Percentiles rank a stretch among this genome's conserved stretches.
phyloP scores from a whole-genome alignment of 2,113 vertebrate genomes.

The Thymallus thymallus region DNA sequence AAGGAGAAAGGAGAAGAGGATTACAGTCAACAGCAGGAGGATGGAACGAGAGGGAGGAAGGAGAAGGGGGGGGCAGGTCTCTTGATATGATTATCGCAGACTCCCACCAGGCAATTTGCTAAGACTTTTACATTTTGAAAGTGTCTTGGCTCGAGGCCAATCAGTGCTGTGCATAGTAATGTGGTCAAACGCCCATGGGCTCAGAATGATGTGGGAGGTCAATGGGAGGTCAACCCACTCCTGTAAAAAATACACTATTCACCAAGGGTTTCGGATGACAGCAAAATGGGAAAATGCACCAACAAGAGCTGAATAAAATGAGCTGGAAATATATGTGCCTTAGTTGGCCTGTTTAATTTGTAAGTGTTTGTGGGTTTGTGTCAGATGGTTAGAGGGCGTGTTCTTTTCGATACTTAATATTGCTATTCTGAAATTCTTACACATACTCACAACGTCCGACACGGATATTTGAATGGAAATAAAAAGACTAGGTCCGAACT shows the following conservation, averaged over 20 bases:
- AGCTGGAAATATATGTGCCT: constrained; percentile 4
- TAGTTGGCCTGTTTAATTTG: too few relatives aligned
- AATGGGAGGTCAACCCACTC: constrained; percentile 35
- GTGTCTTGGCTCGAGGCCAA: constrained; percentile 46
- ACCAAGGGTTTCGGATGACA: constrained; percentile 29
- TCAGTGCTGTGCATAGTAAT: constrained; percentile 54
- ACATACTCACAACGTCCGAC: constrained; percentile 1
- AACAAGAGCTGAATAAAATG: constrained; percentile 4
- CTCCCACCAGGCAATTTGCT: constrained; percentile 53
- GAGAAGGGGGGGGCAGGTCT: constrained; percentile 31
- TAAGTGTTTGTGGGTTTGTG: neutral
- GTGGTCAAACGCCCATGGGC: constrained; percentile 38
- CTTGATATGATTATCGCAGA: constrained; percentile 57
- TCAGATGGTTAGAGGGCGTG: neutral
- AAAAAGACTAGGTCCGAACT: too few relatives aligned
- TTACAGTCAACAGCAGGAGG: neutral
- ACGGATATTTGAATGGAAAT: neutral
- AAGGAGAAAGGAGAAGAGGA: too few relatives aligned
- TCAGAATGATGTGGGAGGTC: constrained; percentile 45
- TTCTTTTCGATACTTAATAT: neutral
- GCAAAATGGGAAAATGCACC: neutral
- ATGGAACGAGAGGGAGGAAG: constrained; percentile 12
- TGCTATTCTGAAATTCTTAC: neutral
- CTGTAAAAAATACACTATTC: constrained; percentile 26
- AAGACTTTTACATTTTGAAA: constrained; percentile 58